Percentiles rank a stretch among this genome's conserved stretches.
Conservation (phyloP, 2,113 vertebrate genomes). For the Pollachius pollachius region DNA sequence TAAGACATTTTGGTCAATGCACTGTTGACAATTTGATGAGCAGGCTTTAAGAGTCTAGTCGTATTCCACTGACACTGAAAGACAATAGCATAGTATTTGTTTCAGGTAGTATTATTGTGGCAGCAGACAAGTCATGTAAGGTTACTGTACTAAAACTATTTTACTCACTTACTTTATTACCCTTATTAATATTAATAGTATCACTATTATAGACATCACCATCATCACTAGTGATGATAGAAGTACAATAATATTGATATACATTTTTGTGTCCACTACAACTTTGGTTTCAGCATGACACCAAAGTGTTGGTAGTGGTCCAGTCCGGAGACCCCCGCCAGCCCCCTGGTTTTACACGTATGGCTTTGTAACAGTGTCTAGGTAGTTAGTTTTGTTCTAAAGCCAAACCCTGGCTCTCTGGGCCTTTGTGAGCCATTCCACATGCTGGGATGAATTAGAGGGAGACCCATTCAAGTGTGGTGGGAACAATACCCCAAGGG, state of each 20-base stretch:
- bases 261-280: neutral
- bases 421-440: conserved; percentile 57
- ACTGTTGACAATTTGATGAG: too few relatives aligned
- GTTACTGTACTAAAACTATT: too few relatives aligned
- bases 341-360: conserved; percentile 24
- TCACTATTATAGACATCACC: too few relatives aligned
- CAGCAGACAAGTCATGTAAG: too few relatives aligned
- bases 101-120: too few relatives aligned
- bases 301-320: conserved; percentile 11
- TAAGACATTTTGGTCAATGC: too few relatives aligned
- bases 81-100: too few relatives aligned
- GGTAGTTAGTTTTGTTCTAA: conserved; percentile 55
- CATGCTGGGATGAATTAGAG: conserved; percentile 69
- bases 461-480: conserved; percentile 69
- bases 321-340: neutral
- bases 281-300: neutral
- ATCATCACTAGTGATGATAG: too few relatives aligned
- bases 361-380: conserved; percentile 44
- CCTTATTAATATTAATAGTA: too few relatives aligned
- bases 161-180: neutral
- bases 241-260: neutral
- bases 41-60: too few relatives aligned
- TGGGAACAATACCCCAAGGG: conserved; percentile 60
- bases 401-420: conserved; percentile 40
- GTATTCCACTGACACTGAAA: too few relatives aligned